Evolutionary conservation across 2,113 vertebrate genomes (phyloP), one percentile per base, ranked within the genome.

Genomic region (Ondatra zibethicus): DNA sequence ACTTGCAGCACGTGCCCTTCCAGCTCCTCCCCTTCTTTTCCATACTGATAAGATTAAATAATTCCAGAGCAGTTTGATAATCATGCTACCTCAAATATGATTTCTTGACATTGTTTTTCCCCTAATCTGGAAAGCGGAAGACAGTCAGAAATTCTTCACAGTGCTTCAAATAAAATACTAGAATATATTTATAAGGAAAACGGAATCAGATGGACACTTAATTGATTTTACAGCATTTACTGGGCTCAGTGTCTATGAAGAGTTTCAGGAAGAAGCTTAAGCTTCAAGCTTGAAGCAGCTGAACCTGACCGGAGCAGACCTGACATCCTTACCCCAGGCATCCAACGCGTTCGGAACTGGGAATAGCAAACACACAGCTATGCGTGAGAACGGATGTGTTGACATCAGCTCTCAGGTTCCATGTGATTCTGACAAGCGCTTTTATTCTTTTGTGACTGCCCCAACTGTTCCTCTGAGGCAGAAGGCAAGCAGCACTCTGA

Each of bases 131-230:
- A 93, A 36, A 87, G 73, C 7, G 33, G 29, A 73, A 88, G 42
- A 91, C 93, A 80, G 92, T 65, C 27, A 85, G 36, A 94, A 45
- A 19, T 95, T 61, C 47, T 23, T 52, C 80, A n/a, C 45, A 29
- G 72, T 66, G 47, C 92, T 96, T 94, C 86, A 89, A 86, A 77
- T 86, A 58, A 85, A 91, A 33, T 11, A 36, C 39, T 78, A 33
- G 92, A 91, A 92, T 72, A 58, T 21, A 31, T 85, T 93, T 63
- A 87, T 73, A 52, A 76, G 19, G 70, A 68, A 95, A 93, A 92
- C 87, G 17, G 58, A 96, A 66, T 88, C 50, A 80, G 81, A 52
- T 5, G n/a, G 52, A 65, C 68, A 25, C 50, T 91, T 81, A 89
- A 73, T 73, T 85, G 80, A 39, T 95, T 96, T 94, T 75, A 88